These are phyloP conservation scores for Temnothorax curvispinosus DNA, from an alignment of 1,140 invertebrate species.

Conservation along the genomic window DNA sequence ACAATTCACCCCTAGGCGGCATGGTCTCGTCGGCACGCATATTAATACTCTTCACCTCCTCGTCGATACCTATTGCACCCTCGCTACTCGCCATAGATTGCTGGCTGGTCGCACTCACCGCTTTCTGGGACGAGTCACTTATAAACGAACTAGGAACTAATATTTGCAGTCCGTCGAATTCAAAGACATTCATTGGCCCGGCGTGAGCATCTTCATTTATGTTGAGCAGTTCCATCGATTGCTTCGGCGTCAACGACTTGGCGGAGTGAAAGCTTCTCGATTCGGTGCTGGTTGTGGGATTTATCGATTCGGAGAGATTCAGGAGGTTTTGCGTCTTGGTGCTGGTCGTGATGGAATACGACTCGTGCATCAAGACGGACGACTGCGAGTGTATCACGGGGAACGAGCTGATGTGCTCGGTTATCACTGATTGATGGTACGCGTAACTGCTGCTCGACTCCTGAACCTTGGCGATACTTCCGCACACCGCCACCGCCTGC, in stretches of 20 bases:
- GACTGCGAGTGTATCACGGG: constrained; percentile 75
- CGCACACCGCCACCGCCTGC: not conserved
- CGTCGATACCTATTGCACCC: constrained; percentile 86
- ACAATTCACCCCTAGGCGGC: constrained; percentile 93
- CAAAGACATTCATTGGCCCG: constrained; percentile 84
- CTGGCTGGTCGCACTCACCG: constrained; percentile 84
- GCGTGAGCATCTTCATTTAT: constrained; percentile 85
- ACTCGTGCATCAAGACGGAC: constrained; percentile 74
- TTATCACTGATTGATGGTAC: constrained; percentile 78
- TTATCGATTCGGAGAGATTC: constrained; percentile 78
- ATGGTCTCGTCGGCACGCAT: constrained; percentile 94
- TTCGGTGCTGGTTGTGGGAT: constrained; percentile 79
- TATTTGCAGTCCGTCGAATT: constrained; percentile 85
- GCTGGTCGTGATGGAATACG: constrained; percentile 70
- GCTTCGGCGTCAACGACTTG: constrained; percentile 80
- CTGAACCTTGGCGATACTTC: constrained; percentile 59
- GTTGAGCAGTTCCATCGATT: constrained; percentile 82
- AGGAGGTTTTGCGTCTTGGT: constrained; percentile 77
- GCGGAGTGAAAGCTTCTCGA: constrained; percentile 79
- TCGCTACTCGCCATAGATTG: constrained; percentile 85
- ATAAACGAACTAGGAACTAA: constrained; percentile 85
- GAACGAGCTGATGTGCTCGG: constrained; percentile 79
- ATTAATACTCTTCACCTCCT: constrained; percentile 88
- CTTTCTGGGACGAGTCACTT: constrained; percentile 85
- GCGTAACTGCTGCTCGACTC: constrained; percentile 50